Conservation (phyloP, 2,113 vertebrate genomes). For the Dicaeum eximium region DNA sequence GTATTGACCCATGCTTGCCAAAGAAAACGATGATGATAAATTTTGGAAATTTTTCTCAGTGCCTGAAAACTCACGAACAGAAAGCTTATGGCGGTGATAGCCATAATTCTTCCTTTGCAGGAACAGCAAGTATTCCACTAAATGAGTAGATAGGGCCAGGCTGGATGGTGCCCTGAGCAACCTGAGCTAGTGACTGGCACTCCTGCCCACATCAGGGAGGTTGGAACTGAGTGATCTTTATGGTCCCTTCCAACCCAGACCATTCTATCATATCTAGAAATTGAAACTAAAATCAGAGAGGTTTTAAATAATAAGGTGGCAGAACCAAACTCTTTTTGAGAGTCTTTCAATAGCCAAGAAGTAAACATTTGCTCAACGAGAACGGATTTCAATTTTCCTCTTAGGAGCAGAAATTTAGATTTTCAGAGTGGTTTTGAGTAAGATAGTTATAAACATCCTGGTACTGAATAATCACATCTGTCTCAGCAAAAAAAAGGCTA, state of each 20-base stretch:
- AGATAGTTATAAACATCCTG: background rate
- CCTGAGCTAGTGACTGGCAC: background rate
- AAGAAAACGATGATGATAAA: background rate
- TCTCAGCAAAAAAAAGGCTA: background rate
- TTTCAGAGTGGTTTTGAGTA: background rate
- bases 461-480: background rate
- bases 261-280: background rate
- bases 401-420: background rate
- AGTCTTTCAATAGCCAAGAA: background rate
- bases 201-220: accelerated
- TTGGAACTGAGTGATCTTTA: background rate
- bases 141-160: background rate
- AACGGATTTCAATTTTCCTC: background rate
- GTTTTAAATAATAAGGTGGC: background rate
- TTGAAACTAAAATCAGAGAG: background rate
- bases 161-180: background rate
- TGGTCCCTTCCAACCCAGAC: background rate
- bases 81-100: background rate
- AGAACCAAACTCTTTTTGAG: background rate
- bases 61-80: background rate
- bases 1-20: background rate
- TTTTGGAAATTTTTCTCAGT: background rate
- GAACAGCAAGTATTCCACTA: background rate
- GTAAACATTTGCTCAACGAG: background rate
- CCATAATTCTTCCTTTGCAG: background rate